Conservation (phyloP, 2,113 vertebrate species). For the Oceanodroma tethys region DNA sequence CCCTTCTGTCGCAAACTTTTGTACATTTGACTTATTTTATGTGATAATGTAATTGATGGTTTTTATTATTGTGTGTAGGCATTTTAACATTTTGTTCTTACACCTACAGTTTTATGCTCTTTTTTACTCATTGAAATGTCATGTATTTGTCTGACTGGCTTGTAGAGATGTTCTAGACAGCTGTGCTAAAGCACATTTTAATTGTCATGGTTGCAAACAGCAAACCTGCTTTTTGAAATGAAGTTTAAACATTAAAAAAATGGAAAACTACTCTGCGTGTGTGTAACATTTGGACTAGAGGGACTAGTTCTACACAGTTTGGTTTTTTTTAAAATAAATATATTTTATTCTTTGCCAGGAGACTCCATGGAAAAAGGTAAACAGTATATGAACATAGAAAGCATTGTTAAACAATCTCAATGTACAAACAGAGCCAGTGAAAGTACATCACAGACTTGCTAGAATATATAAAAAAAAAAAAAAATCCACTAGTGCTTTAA, state of each 20-base stretch:
- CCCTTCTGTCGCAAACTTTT: conserved; percentile 91
- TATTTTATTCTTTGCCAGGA: conserved; percentile 99
- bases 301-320: conserved; percentile 34
- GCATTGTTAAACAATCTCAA: conserved; percentile 92
- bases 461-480: conserved; percentile 78
- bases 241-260: conserved; percentile 93
- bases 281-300: neutral
- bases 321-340: conserved; percentile 94
- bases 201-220: conserved; percentile 87
- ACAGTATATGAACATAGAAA: conserved; percentile 98
- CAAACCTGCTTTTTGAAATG: conserved; percentile 96
- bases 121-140: conserved; percentile 96
- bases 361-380: conserved; percentile 97
- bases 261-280: conserved; percentile 50
- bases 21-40: conserved; percentile 96
- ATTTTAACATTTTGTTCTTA: conserved; percentile 99
- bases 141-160: conserved; percentile 93
- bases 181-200: conserved; percentile 94
- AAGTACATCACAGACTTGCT: conserved; percentile 86
- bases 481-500: conserved; percentile 80
- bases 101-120: conserved; percentile 92
- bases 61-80: conserved; percentile 96
- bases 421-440: conserved; percentile 93
- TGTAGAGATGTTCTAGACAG: conserved; percentile 93
- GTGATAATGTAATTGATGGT: conserved; percentile 92